Conservation (phyloP, 2,113 vertebrate species). For the Menura novaehollandiae region DNA sequence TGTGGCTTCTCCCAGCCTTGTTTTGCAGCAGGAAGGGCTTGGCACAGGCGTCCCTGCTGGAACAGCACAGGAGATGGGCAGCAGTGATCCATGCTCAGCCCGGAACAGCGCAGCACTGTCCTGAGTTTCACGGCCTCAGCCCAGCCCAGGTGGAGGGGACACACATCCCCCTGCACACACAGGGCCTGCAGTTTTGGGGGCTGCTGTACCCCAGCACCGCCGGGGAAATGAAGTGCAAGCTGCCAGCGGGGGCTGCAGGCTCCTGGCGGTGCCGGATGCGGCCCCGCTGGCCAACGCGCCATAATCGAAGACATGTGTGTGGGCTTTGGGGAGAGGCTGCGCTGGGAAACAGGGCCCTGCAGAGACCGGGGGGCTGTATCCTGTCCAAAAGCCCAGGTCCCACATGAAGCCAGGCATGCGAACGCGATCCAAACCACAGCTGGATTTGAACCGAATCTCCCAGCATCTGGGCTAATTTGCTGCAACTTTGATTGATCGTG, state of each 20-base stretch:
- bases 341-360: constrained; percentile 61
- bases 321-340: constrained; percentile 56
- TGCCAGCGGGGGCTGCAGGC: constrained; percentile 56
- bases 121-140: not conserved
- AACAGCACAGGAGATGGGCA: not conserved
- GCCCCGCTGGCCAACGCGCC: constrained; percentile 46
- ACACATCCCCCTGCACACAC: not conserved
- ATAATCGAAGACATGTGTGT: constrained; percentile 66
- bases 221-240: not conserved
- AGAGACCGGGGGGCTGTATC: constrained; percentile 60
- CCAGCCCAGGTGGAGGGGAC: not conserved
- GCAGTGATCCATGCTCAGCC: rapidly evolving
- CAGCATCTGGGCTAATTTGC: constrained; percentile 66
- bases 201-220: not conserved
- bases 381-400: constrained; percentile 61
- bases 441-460: constrained; percentile 57
- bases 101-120: not conserved
- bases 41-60: not conserved
- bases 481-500: constrained; percentile 63
- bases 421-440: constrained; percentile 62
- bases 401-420: constrained; percentile 59
- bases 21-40: not conserved
- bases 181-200: not conserved
- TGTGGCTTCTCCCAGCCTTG: not conserved
- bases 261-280: constrained; percentile 46